Base-by-base conservation (phyloP, 1,140 invertebrate genomes). In the Trichogramma pretiosum region DNA sequence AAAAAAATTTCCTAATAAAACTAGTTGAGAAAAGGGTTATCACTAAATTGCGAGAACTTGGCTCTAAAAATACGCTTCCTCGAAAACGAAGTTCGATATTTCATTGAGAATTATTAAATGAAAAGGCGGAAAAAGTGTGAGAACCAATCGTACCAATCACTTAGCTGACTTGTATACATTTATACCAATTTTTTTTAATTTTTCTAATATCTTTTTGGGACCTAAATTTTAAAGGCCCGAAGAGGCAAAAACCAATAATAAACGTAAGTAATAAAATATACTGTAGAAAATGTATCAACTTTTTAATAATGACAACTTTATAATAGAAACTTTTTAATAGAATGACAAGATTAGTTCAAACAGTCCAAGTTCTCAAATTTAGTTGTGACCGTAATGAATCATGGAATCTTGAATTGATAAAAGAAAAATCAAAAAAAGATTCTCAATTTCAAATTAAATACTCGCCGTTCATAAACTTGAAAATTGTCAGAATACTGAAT, bases 11-110 rank as follows among this genome's bases (percentile, higher is more conserved):
- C n/a, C n/a, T n/a, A n/a, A n/a, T n/a, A n/a, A n/a, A n/a, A n/a
- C n/a, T n/a, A n/a, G n/a, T n/a, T n/a, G n/a, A n/a, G n/a, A n/a
- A n/a, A n/a, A n/a, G n/a, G 7, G 19, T n/a, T 24, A 22, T 36
- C 48, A 36, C 24, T 24, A 19, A 32, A 49, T 17, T 37, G 10
- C 34, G 35, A 45, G 48, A 24, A 50, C 28, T 39, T 14, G 36
- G 19, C 18, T 21, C 17, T 33, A 24, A 46, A 13, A 34, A 14
- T 19, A 18, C 30, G 42, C 37, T 48, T n/a, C n/a, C n/a, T 36
- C 17, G 5, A 48, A 50, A 50, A 44, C 24, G 30, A 50, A 34
- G 48, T 50, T 50, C 36, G 42, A 50, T 46, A 44, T 40, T 40
- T 45, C 34, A 50, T 44, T 36, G 48, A 50, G 28, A 49, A 19